Base-by-base conservation (phyloP, 2,113 vertebrate genomes). In the Bos taurus region DNA sequence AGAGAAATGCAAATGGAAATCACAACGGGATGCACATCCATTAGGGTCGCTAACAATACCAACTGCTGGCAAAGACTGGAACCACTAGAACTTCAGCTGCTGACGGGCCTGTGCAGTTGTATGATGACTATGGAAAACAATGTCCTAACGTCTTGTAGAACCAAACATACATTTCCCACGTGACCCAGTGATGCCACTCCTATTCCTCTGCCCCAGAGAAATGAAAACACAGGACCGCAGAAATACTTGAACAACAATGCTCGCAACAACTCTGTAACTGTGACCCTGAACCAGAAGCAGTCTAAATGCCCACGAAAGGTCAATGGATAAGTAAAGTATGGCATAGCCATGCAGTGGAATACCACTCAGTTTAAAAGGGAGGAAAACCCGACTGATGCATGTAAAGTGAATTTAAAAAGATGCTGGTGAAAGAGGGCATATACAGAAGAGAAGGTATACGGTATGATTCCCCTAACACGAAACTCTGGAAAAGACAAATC, bases 361-460 rank as follows among this genome's bases (percentile, higher is more conserved):
- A 5, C 11, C 4, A 28, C 43, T 43, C 43, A 30, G 50, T n/a
- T 7, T 40, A 21, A n/a, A 59, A 26, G 64, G 40, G 56, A 46
- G 9, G 26, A 19, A 71, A 15, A 14, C 5, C 15, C 5, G 14
- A 8, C 11, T 23, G 28, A n/a, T 30, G 1, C 7, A 3, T 3
- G 15, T 17, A 10, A 28, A 40, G 36, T 5, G 57, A 57, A 30
- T n/a, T 52, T n/a, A 28, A 12, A 52, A 43, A 48, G 6, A 10
- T 1, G 25, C 80, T 25, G 36, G 33, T 25, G 48, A 71, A 71
- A 54, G 82, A 52, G 59, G 59, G 21, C 8, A n/a, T 52, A 17
- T 28, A 1, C 71, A 7, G 57, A 16, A 54, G 81, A 71, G 25
- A 59, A 43, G 0, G 0, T 2, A 16, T 8, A 12, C 2, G 1